phyloP scores from a whole-genome alignment of 53 echinoderm and acorn worm species.

The Apostichopus leukothele region DNA sequence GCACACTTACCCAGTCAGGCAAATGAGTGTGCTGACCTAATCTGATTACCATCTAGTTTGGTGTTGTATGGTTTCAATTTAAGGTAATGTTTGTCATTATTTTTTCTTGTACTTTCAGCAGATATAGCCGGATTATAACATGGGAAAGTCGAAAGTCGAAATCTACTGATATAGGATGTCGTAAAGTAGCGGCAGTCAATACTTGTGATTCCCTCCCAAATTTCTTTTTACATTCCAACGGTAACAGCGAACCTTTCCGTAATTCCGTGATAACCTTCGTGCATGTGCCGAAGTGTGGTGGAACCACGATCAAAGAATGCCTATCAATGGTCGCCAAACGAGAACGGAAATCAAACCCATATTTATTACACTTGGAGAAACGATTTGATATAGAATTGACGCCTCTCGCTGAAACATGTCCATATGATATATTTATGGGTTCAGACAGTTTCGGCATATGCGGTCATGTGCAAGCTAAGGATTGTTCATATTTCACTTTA shows the following conservation, averaged over 20 bases:
- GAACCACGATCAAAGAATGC: conserved; percentile 18
- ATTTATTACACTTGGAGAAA: neutral
- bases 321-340: conserved; percentile 26
- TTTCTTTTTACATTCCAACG: neutral
- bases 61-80: too few relatives aligned
- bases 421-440: conserved; percentile 13
- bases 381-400: conserved; percentile 29
- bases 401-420: neutral
- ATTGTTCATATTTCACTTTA: conserved; percentile 20
- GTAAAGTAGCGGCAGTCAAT: neutral
- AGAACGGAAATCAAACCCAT: neutral
- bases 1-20: too few relatives aligned
- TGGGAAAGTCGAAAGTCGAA: too few relatives aligned
- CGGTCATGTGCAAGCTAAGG: neutral
- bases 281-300: conserved; percentile 35
- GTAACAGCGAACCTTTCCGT: neutral
- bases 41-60: too few relatives aligned
- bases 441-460: conserved; percentile 32
- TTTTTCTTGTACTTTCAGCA: too few relatives aligned
- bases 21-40: too few relatives aligned
- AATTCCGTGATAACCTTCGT: conserved; percentile 28
- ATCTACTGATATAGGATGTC: neutral
- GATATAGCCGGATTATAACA: too few relatives aligned
- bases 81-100: too few relatives aligned
- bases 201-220: conserved; percentile 36